Conservation (phyloP, 2,888 invertebrate genomes). For the Papilio demoleus region DNA sequence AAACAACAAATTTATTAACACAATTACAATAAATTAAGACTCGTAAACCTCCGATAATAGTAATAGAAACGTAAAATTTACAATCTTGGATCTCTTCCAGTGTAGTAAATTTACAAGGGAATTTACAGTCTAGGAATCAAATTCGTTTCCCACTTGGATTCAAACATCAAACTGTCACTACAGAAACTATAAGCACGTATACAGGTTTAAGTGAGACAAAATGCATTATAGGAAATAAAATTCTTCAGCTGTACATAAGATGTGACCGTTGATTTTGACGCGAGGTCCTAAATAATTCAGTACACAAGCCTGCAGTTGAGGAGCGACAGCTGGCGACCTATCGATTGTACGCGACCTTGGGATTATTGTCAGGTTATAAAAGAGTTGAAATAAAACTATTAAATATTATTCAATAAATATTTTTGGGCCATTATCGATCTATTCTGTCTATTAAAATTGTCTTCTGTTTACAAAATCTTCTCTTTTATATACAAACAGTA, state of each 20-base stretch:
- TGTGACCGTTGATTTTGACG: not conserved
- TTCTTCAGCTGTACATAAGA: too few relatives aligned
- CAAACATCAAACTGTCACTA: too few relatives aligned
- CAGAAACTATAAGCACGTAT: too few relatives aligned
- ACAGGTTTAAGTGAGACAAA: too few relatives aligned
- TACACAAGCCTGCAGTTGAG: constrained; percentile 17
- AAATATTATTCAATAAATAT: not conserved
- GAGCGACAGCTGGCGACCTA: constrained; percentile 21
- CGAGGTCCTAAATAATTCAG: constrained; percentile 27
- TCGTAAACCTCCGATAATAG: constrained; percentile 7
- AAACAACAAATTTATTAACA: constrained; percentile 28
- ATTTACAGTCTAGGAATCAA: not conserved
- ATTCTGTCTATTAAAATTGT: too few relatives aligned
- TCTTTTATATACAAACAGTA: not conserved
- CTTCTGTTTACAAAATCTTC: not conserved
- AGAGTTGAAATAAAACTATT: not conserved
- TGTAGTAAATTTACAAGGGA: constrained; percentile 9
- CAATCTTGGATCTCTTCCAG: constrained; percentile 5
- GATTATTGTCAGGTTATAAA: not conserved
- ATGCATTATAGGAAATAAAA: too few relatives aligned
- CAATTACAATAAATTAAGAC: constrained; percentile 32
- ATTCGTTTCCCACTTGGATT: not conserved
- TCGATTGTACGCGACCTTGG: constrained; percentile 30
- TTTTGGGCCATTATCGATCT: too few relatives aligned
- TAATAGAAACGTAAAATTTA: constrained; percentile 3